A percentile compares a stretch with the other conserved stretches of the same genome.
Evolutionary conservation across 2,888 invertebrate genomes (phyloP).

Genomic region (Melanostoma scalare): DNA sequence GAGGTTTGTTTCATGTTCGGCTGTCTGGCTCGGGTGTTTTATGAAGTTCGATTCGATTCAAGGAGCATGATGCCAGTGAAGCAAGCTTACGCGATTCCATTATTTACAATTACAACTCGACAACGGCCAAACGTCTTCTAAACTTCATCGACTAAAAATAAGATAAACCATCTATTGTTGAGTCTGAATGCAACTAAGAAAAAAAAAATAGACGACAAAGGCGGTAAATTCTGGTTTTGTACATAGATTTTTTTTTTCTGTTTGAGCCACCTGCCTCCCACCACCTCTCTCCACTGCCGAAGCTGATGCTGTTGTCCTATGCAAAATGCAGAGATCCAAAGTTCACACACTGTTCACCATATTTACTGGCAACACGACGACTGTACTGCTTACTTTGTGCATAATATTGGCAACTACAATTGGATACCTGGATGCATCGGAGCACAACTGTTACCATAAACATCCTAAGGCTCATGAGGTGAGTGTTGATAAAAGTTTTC

Average conservation of each 20-base stretch:
- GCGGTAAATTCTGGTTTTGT: slow-evolving; percentile 67
- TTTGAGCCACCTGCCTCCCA: slow-evolving; percentile 1
- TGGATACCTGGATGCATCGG: slow-evolving; percentile 60
- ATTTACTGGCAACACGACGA: slow-evolving; percentile 32
- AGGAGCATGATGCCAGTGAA: slow-evolving; percentile 49
- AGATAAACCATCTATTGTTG: slow-evolving; percentile 37
- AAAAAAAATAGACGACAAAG: slow-evolving; percentile 11
- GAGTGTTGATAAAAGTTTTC: slow-evolving; percentile 72
- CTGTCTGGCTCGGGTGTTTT: background rate
- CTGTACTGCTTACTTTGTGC: slow-evolving; percentile 40
- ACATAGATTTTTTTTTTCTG: slow-evolving; percentile 42
- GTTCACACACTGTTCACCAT: slow-evolving; percentile 42
- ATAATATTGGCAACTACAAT: slow-evolving; percentile 43
- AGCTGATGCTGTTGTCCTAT: slow-evolving; percentile 47
- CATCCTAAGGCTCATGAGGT: slow-evolving; percentile 88
- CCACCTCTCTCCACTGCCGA: slow-evolving; percentile 18
- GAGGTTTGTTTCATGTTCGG: slow-evolving; percentile 37
- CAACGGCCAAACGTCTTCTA: slow-evolving; percentile 28
- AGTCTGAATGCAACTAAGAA: slow-evolving; percentile 55
- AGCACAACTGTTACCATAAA: slow-evolving; percentile 85
- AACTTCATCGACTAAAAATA: slow-evolving; percentile 21
- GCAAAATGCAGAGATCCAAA: slow-evolving; percentile 62
- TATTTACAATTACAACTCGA: slow-evolving; percentile 48
- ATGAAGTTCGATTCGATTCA: slow-evolving; percentile 20
- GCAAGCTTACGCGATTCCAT: slow-evolving; percentile 45